Base-by-base conservation (phyloP, 2,797 vertebrate genomes). In the Danio tinwini region DNA sequence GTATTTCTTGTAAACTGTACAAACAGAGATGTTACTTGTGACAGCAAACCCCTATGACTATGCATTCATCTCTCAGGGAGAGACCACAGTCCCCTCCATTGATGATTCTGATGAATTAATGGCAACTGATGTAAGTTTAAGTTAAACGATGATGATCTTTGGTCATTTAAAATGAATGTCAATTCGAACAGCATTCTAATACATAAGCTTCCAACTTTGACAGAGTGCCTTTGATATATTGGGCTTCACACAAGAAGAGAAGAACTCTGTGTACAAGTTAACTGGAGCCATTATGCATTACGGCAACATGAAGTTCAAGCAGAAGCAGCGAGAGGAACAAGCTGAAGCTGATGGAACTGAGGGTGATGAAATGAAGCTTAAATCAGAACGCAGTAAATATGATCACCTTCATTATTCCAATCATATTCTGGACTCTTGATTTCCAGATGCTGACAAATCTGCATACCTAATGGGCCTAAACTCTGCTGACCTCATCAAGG, bases 231-330 rank as follows among this genome's bases (percentile, higher is more conserved):
- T 95, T 56, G 97, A 98, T 65, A 93, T 97, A 42, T 81, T 98
- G 90, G 97, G 97, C 65, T 98, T 98, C 77, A 95, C 93, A 1
- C 73, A 92, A n/a, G 96, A 98, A 62, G 96, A 98, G 84, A 98
- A 98, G 84, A 94, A 94, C 70, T 91, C 91, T 6, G 89, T 96
- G n/a, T 98, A 97, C 88, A 98, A 98, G 89, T 86, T 98, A 81
- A 97, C 92, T 0, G 97, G 97, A 0, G 94, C 96, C 82, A 95
- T 98, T 85, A 97, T 98, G 96, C 97, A 98, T 81, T 90, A 93
- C 0, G 96, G 97, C 8, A 98, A 98, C 89, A 98, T 98, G 96
- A 98, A 93, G 85, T 98, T 97, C 86, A 98, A 98, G 80, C 92
- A 90, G 87, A 97, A 95, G 70, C 94, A 93, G 52, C 87, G 96